Base-by-base conservation (phyloP, 2,797 vertebrate species). In the Pogoniulus pusillus region DNA sequence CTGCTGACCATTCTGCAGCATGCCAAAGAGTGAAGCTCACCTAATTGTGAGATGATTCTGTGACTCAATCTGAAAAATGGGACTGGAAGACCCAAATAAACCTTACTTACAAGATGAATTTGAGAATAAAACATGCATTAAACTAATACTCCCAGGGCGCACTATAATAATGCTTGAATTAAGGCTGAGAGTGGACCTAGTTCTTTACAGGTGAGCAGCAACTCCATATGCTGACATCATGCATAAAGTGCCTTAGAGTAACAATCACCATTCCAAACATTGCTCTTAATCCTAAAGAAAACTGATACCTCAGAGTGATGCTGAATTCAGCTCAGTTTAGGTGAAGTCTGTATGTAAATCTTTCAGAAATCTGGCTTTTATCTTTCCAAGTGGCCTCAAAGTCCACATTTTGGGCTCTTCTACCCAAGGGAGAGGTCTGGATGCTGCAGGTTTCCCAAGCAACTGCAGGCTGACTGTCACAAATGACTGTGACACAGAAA, bases 311-410 rank as follows among this genome's bases (percentile, higher is more conserved):
- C 57, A 16, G 7, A 81, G 37, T 54, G 7, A 95, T 45, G 66
- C 49, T 89, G 92, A 95, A 92, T 94, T 77, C 37, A 32, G 69
- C 88, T 85, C 81, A 37, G 86, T 70, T 73, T 77, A 87, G 49
- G 45, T 77, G 35, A 90, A 87, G 63, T 34, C 54, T 93, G 54
- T 15, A 79, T 3, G 51, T 34, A 75, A 63, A 66, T 51, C 41
- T 87, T 87, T 60, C 87, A 92, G 74, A 79, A 95, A 71, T 27
- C 62, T 43, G 16, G 4, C 49, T 96, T 96, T 96, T 83, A 87
- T 89, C 89, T 91, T 80, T 58, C 20, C 43, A 53, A 81, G 79
- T 27, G 92, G 70, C 69, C 70, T 53, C 26, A 4, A 84, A 79
- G 32, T 65, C 59, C 87, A 37, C 74, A 70, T 69, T 18, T 72